Percentiles rank a stretch among this genome's conserved stretches.
These are phyloP conservation scores for Toxotes chatareus DNA, from an alignment of 2,113 vertebrate genomes.

Conservation along the genomic window DNA sequence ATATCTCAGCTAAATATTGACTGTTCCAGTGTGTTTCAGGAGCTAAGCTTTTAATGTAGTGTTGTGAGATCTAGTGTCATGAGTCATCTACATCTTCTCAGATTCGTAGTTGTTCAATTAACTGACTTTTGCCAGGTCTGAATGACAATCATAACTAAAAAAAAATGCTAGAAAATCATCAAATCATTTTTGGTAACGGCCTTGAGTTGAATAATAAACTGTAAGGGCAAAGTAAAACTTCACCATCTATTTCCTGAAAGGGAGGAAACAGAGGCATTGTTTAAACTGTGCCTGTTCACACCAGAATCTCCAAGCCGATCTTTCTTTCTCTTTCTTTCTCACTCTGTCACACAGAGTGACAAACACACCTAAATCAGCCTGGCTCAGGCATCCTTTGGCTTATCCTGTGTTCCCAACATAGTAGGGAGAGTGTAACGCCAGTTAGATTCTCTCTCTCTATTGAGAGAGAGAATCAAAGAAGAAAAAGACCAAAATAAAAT, in stretches of 20 bases:
- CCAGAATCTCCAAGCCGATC: background rate
- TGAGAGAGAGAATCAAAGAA: background rate
- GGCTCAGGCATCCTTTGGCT: constrained; percentile 47
- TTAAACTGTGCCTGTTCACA: background rate
- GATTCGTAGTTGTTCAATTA: background rate
- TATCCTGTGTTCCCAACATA: constrained; percentile 47
- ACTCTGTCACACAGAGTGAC: background rate
- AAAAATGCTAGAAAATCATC: background rate
- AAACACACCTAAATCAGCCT: constrained; percentile 52
- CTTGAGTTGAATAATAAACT: background rate
- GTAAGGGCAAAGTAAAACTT: background rate
- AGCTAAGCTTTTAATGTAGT: constrained; percentile 3
- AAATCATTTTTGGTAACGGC: background rate
- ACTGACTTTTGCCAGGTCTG: background rate
- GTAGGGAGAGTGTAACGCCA: background rate
- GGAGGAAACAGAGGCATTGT: background rate
- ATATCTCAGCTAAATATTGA: constrained; percentile 37
- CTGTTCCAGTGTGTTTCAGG: constrained; percentile 8
- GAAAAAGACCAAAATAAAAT: constrained; percentile 29
- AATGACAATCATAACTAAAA: background rate
- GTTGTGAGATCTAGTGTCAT: background rate
- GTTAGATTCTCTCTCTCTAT: background rate
- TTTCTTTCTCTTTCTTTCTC: background rate
- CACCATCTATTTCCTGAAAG: background rate
- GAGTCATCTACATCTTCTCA: background rate